Conservation (phyloP, 2,113 vertebrate genomes). For the Podarcis raffonei region DNA sequence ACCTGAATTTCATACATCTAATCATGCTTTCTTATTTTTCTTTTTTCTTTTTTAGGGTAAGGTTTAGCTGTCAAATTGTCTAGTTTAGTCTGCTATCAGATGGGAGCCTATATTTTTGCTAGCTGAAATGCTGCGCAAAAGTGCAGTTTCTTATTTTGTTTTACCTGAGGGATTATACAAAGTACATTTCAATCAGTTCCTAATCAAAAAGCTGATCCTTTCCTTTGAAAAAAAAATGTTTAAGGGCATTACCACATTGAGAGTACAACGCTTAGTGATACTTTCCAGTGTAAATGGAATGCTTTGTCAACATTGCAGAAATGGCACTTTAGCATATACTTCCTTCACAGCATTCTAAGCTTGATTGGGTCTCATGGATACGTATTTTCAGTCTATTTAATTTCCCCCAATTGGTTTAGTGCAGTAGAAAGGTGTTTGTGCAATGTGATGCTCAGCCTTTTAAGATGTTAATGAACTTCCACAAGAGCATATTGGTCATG, state of each 20-base stretch:
- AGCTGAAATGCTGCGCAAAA: conserved; percentile 72
- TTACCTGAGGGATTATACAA: conserved; percentile 75
- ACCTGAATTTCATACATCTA: conserved; percentile 74
- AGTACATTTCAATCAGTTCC: conserved; percentile 77
- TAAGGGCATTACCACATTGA: conserved; percentile 82
- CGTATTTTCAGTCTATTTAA: conserved; percentile 54
- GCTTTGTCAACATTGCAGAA: conserved; percentile 61
- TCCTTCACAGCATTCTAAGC: conserved; percentile 60
- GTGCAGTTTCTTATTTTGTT: conserved; percentile 72
- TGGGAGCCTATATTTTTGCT: conserved; percentile 67
- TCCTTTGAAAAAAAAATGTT: conserved; percentile 63
- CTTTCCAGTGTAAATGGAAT: conserved; percentile 66
- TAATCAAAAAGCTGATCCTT: conserved; percentile 72
- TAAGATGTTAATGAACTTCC: conserved; percentile 63
- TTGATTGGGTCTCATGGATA: conserved; percentile 31
- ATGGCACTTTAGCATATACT: conserved; percentile 58
- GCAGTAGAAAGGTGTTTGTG: conserved; percentile 49
- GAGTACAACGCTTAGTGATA: conserved; percentile 74
- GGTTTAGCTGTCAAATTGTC: conserved; percentile 65
- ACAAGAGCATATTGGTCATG: conserved; percentile 63
- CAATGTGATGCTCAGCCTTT: conserved; percentile 65
- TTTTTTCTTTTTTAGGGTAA: conserved; percentile 63
- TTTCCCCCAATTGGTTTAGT: conserved; percentile 49
- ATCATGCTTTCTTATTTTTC: conserved; percentile 62
- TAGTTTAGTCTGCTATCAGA: conserved; percentile 72